A percentile compares a stretch with the other conserved stretches of the same genome.
Conservation (phyloP, 2,888 invertebrate genomes). For the Gymnoscelis rufifasciata region DNA sequence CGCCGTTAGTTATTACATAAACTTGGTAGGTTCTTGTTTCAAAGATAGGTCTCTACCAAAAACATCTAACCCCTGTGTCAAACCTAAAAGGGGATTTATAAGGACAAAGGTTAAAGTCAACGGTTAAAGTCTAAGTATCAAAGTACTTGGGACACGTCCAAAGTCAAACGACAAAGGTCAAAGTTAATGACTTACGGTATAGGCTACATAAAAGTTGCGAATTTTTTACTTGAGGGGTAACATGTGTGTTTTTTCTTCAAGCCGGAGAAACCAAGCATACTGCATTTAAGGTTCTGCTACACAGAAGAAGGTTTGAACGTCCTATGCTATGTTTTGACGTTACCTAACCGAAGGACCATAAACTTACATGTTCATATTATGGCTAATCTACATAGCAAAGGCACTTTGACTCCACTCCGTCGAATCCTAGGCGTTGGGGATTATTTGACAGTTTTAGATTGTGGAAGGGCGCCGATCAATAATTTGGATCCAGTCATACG, state of each 20-base stretch:
- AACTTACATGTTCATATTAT: constrained; percentile 50
- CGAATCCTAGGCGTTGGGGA: constrained; percentile 39
- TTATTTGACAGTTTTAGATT: constrained; percentile 58
- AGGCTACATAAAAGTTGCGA: too few relatives aligned
- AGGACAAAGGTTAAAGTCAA: too few relatives aligned
- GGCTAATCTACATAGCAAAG: constrained; percentile 47
- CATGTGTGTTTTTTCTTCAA: constrained; percentile 42
- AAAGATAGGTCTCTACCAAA: too few relatives aligned
- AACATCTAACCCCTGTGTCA: too few relatives aligned
- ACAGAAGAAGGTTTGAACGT: constrained; percentile 47
- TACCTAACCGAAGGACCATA: constrained; percentile 60
- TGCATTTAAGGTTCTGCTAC: constrained; percentile 55
- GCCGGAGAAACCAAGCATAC: constrained; percentile 50
- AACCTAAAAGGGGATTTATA: too few relatives aligned
- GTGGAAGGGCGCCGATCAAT: constrained; percentile 70
- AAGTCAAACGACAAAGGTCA: too few relatives aligned
- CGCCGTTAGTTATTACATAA: too few relatives aligned
- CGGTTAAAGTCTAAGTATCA: too few relatives aligned
- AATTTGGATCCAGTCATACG: constrained; percentile 71
- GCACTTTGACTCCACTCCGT: constrained; percentile 55
- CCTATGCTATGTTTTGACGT: constrained; percentile 57
- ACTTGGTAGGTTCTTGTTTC: too few relatives aligned
- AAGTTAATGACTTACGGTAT: too few relatives aligned
- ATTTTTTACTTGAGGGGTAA: too few relatives aligned
- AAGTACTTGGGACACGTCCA: too few relatives aligned